phyloP scores from a whole-genome alignment of 2,797 vertebrate genomes.

The Champsocephalus gunnari region DNA sequence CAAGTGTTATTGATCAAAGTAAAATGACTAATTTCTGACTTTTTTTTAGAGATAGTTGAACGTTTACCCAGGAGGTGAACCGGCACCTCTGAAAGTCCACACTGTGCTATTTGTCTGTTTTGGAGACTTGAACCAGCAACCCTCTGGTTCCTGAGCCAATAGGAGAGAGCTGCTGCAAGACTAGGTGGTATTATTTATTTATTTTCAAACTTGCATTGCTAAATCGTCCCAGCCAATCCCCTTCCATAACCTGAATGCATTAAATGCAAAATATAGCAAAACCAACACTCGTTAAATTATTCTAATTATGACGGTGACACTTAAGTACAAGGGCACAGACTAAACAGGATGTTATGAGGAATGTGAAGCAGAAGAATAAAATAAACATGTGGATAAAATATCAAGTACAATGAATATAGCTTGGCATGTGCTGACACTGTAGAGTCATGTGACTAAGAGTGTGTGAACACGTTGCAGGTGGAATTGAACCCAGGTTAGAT shows the following conservation, averaged over 20 bases:
- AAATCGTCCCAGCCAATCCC: no score
- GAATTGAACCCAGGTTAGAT: not conserved
- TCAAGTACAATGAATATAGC: not conserved
- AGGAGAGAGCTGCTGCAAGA: not conserved
- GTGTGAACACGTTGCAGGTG: not conserved
- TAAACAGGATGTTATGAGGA: not conserved
- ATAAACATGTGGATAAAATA: not conserved
- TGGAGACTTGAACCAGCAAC: no score
- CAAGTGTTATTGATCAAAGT: not conserved
- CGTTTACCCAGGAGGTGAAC: no score
- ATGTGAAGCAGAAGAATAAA: not conserved
- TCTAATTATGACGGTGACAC: not conserved
- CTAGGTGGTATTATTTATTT: not conserved
- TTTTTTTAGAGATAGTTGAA: not conserved
- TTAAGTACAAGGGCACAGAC: not conserved
- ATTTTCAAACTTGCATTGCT: no score
- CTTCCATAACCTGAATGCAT: no score
- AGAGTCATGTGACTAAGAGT: not conserved
- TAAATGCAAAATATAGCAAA: no score
- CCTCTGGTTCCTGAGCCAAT: no score
- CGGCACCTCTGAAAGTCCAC: no score
- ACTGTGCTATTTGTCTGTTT: no score
- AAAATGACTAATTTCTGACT: not conserved
- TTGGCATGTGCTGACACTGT: rapidly evolving
- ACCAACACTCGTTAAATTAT: no score